Percentiles rank a stretch among this genome's conserved stretches.
phyloP scores from a whole-genome alignment of 2,113 vertebrate genomes.

The Xenopus tropicalis region DNA sequence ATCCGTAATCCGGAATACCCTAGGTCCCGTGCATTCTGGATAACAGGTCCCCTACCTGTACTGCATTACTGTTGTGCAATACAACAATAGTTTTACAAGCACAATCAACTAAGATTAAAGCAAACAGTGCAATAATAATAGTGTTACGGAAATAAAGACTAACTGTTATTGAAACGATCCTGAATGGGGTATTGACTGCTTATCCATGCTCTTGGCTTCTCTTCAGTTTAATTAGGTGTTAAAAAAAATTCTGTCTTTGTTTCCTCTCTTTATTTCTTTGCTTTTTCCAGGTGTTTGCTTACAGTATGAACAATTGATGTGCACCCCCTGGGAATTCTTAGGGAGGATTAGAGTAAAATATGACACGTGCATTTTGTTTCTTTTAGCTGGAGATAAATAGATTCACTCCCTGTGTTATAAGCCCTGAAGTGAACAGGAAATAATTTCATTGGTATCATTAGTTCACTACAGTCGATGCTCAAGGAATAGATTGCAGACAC shows the following conservation, averaged over 20 bases:
- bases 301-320: neutral
- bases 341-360: conserved; percentile 9
- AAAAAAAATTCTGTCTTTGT: neutral
- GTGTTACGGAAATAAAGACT: conserved; percentile 19
- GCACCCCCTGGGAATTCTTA: neutral
- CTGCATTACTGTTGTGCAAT: too few species aligned
- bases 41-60: too few species aligned
- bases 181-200: conserved; percentile 28
- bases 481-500: conserved; percentile 16
- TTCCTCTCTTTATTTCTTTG: neutral
- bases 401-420: conserved; percentile 28
- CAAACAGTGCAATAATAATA: too few species aligned
- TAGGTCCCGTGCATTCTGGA: too few species aligned
- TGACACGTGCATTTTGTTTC: conserved; percentile 7
- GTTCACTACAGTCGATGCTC: conserved; percentile 13
- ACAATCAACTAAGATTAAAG: too few species aligned
- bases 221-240: conserved; percentile 8
- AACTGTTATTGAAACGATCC: conserved; percentile 36
- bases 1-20: too few species aligned
- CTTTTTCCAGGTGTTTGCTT: conserved; percentile 26
- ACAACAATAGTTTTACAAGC: too few species aligned
- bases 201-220: conserved; percentile 20
- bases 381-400: conserved; percentile 21
- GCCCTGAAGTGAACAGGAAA: conserved; percentile 31
- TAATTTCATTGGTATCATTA: conserved; percentile 40